Evolutionary conservation across 1,140 invertebrate genomes (phyloP).

Genomic region (Trichomalopsis sarcophagae): DNA sequence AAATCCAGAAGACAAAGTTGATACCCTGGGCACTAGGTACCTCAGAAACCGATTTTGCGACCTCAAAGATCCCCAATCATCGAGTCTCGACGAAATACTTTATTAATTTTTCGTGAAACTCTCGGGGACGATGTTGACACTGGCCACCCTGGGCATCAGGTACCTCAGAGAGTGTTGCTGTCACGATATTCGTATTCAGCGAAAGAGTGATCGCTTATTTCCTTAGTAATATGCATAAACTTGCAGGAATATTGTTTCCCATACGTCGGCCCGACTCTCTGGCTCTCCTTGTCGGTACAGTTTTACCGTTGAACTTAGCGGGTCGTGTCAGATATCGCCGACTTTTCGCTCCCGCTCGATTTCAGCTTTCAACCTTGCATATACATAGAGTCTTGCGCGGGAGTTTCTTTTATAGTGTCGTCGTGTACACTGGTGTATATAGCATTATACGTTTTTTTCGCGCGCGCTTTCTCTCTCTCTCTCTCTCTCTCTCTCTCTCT

Average conservation of each 20-base stretch:
- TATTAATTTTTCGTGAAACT: no score
- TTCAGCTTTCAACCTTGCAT: background rate
- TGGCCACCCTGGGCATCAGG: no score
- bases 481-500: no score
- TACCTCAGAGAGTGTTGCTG: no score
- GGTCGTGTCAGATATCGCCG: background rate
- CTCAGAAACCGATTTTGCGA: no score
- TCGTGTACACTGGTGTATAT: background rate
- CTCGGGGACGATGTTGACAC: no score
- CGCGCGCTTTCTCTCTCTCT: background rate
- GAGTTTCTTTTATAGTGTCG: background rate
- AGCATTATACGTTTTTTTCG: background rate
- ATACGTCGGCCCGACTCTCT: background rate
- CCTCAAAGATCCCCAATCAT: no score
- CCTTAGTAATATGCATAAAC: background rate
- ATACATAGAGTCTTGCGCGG: background rate
- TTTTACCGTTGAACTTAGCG: slow-evolving; percentile 19
- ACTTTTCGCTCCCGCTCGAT: background rate
- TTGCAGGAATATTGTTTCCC: background rate
- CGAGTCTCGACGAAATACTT: no score
- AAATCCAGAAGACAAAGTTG: no score
- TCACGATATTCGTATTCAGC: no score
- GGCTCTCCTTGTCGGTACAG: background rate
- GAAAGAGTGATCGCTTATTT: background rate
- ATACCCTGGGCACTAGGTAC: no score